Evolutionary conservation across 2,888 invertebrate species (phyloP), one percentile per base, ranked within the genome.

Genomic region (Linnaemya vulpina): DNA sequence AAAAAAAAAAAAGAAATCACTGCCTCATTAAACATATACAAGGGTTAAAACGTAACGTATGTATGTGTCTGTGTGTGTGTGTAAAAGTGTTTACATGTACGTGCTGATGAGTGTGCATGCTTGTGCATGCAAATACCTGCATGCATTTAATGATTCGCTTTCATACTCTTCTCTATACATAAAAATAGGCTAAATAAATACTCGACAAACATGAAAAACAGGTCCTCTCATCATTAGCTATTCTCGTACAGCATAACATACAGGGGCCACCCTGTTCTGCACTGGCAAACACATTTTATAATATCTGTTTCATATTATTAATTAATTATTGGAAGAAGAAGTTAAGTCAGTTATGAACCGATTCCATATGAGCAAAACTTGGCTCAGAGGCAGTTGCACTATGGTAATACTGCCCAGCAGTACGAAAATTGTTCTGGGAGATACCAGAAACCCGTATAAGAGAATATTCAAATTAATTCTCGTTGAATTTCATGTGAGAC

Each of bases 171-270:
- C 40, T 68, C 51, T 63, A 40, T 43, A 71, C 25, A 76, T 67
- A 67, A 75, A 85, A 85, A 79, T 82, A 67, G 82, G 78, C 53
- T 78, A 85, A 79, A 79, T 67, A 82, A 82, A 85, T 74, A 82
- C 65, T 76, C 30, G 71, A 75, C n/a, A 62, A 71, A 65, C 25
- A 65, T 53, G 65, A 11, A 55, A 68, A 62, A 51, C 20, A 74
- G 63, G 22, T 73, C n/a, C n/a, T 4, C 20, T 20, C 65, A 40
- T 80, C 40, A 80, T 55, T 60, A 74, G 20, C 25, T 20, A 38
- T 15, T 2, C 22, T 11, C 38, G 55, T 60, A n/a, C 68, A 58
- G n/a, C 9, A 7, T 17, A 60, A 17, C 20, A 38, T 22, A 75
- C 65, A n/a, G 2, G 53, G n/a, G 38, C 35, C 40, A n/a, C n/a